phyloP scores from a whole-genome alignment of 2,888 invertebrate genomes.

The Himalopsyche tibetana region DNA sequence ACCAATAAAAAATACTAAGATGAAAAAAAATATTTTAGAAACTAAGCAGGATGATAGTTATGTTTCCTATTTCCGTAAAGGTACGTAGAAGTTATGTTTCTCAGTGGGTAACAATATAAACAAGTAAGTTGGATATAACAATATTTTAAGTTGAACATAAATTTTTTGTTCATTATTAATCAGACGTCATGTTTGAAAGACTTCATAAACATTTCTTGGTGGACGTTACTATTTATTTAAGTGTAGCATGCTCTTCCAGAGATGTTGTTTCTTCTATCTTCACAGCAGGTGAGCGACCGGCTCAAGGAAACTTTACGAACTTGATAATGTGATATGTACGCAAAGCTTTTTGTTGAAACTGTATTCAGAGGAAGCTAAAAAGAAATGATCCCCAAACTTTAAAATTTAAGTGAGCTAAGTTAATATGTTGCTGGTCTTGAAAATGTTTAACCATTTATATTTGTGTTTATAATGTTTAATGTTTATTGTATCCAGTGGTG shows the following conservation, averaged over 20 bases:
- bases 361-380: neutral
- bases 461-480: no score
- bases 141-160: neutral
- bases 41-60: neutral
- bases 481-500: no score
- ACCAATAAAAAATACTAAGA: no score
- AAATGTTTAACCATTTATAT: no score
- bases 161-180: neutral
- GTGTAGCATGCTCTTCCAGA: constrained; percentile 22
- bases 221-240: constrained; percentile 20
- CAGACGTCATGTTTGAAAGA: constrained; percentile 2
- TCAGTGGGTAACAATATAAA: neutral
- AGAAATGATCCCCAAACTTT: neutral
- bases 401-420: neutral
- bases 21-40: no score
- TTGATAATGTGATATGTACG: constrained; percentile 20
- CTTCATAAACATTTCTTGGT: neutral
- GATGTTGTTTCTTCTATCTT: neutral
- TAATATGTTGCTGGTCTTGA: no score
- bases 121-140: neutral
- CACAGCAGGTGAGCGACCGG: constrained; percentile 3
- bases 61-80: constrained; percentile 10
- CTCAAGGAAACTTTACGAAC: constrained; percentile 7
- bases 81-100: neutral
- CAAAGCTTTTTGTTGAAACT: constrained; percentile 4